Base-by-base conservation (phyloP, 2,888 invertebrate species). In the Ectemnius lituratus region DNA sequence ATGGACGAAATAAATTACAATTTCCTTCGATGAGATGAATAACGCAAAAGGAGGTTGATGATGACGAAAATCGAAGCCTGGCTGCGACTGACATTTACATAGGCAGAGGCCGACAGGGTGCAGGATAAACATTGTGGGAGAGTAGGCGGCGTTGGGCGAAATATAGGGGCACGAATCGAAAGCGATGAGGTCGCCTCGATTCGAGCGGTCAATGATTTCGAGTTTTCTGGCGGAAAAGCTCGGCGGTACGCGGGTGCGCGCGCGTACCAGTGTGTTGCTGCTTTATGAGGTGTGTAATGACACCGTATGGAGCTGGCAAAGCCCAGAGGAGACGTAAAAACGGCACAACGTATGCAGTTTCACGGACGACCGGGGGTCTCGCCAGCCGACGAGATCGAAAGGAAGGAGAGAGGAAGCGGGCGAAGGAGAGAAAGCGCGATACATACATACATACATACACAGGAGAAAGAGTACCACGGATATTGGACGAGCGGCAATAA, bases 291-390 rank as follows among this genome's bases (percentile, higher is more conserved):
- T 88, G 88, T 88, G 89, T 88, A 89, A 90, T 87, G 87, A 86
- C 84, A 81, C 83, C 83, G 84, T 83, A 84, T 81, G 86, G 84
- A 80, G 79, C 79, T 75, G 81, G 79, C 78, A 84, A 87, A 86
- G 84, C 90, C 90, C 90, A 86, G 81, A 89, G 90, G 90, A 90
- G 88, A 89, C 89, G 89, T 90, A 89, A 90, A 90, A 89, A 81
- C 82, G 79, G 76, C 76, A 79, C 83, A 83, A 77, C 84, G 81
- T 86, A 84, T 85, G 84, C 85, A 87, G 81, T 85, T 86, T 85
- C 84, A 86, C 84, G 78, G 61, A 52, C 13, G 18, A 45, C 6
- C 11, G 47, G 20, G 62, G 37, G 8, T 37, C 37, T 37, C 37
- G 37, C 37, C 37, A 37, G 37, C 37, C 37, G 37, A 37, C 14